Percentiles rank a stretch among this genome's conserved stretches.
Conservation (phyloP, 2,113 vertebrate species). For the Ciconia maguari region DNA sequence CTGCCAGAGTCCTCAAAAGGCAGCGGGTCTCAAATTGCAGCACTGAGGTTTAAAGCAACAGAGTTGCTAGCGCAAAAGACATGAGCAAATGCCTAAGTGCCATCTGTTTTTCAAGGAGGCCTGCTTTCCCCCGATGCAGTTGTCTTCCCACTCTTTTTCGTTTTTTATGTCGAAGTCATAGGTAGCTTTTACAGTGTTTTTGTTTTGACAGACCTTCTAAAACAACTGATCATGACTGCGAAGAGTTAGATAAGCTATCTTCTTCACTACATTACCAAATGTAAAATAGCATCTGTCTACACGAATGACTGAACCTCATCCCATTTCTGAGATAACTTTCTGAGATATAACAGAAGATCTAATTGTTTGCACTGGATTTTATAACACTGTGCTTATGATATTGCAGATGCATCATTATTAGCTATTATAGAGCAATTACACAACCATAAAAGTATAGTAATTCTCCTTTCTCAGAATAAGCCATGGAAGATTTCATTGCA, state of each 20-base stretch:
- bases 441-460: neutral
- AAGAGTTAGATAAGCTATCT: neutral
- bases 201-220: neutral
- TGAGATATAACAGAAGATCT: neutral
- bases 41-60: neutral
- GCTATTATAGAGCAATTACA: slow-evolving; percentile 16
- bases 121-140: neutral
- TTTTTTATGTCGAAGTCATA: neutral
- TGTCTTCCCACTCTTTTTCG: neutral
- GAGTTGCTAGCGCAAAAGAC: neutral
- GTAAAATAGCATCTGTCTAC: slow-evolving; percentile 8
- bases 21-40: neutral
- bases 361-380: slow-evolving; percentile 29
- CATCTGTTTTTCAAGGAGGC: neutral
- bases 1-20: neutral
- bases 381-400: neutral
- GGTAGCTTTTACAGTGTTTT: neutral
- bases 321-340: neutral
- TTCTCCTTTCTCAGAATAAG: slow-evolving; percentile 10
- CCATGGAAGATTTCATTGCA: neutral
- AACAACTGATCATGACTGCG: neutral
- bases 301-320: neutral
- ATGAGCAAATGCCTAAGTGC: accelerated
- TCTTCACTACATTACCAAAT: neutral
- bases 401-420: slow-evolving; percentile 32